Percentiles rank a stretch among this genome's conserved stretches.
These are phyloP conservation scores for Ceratina japonica DNA, from an alignment of 1,140 invertebrate genomes.

Conservation along the genomic window DNA sequence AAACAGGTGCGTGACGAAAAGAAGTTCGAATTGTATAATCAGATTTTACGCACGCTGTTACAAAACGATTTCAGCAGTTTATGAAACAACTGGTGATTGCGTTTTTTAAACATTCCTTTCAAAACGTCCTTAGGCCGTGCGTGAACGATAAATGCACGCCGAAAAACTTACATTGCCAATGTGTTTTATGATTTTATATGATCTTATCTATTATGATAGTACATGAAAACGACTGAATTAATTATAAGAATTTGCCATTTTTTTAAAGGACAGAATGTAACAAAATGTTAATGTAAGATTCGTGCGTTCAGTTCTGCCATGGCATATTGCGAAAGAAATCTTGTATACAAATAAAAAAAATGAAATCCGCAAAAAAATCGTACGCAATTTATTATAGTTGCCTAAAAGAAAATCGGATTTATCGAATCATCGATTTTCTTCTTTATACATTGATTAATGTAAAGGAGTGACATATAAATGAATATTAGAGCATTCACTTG, in stretches of 20 bases:
- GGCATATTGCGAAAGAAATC: neutral
- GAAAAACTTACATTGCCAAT: neutral
- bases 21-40: conserved; percentile 38
- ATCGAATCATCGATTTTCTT: too few species aligned
- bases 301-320: neutral
- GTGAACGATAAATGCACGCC: neutral
- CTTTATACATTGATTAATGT: neutral
- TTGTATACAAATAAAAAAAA: conserved; percentile 16
- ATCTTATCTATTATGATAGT: neutral
- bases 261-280: too few species aligned
- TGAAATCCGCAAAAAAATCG: neutral
- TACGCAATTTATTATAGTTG: neutral
- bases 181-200: neutral
- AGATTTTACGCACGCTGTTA: conserved; percentile 42
- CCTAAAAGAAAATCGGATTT: neutral
- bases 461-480: neutral
- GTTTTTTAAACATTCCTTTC: conserved; percentile 18
- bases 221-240: too few species aligned
- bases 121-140: neutral
- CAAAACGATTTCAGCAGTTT: conserved; percentile 26
- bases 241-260: too few species aligned
- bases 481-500: too few species aligned
- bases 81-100: conserved; percentile 39
- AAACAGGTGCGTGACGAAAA: conserved; percentile 8
- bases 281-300: neutral